Conservation (phyloP, 2,888 invertebrate genomes). For the Hypercompe scribonia region DNA sequence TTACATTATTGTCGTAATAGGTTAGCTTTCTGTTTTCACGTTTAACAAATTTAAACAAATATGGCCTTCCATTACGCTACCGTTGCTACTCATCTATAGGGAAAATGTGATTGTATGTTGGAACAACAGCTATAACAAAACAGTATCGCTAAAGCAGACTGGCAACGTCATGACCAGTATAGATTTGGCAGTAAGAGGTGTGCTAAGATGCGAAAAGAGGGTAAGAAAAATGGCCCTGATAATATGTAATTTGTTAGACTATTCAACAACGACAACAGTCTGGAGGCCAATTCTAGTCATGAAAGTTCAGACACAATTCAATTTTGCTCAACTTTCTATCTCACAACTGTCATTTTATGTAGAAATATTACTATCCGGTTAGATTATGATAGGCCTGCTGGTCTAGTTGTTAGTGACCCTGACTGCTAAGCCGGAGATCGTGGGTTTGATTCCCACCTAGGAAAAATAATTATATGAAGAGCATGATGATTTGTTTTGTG, state of each 20-base stretch:
- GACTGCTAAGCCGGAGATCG: too few relatives aligned
- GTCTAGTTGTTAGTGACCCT: too few relatives aligned
- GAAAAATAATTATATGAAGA: too few relatives aligned
- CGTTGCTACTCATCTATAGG: slow-evolving; percentile 21
- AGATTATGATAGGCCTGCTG: too few relatives aligned
- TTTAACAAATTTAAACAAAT: background rate
- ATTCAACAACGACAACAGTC: background rate
- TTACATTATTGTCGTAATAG: too few relatives aligned
- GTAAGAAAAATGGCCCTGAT: background rate
- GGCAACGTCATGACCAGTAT: background rate
- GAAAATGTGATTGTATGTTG: slow-evolving; percentile 35
- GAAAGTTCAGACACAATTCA: too few relatives aligned
- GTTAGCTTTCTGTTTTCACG: background rate
- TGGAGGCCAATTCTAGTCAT: background rate
- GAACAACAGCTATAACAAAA: slow-evolving; percentile 38
- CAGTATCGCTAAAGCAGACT: slow-evolving; percentile 31
- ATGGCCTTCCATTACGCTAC: slow-evolving; percentile 20
- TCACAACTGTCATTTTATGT: too few relatives aligned
- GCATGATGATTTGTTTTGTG: too few relatives aligned
- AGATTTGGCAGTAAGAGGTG: background rate
- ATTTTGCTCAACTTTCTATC: too few relatives aligned
- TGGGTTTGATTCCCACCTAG: too few relatives aligned
- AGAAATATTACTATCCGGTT: too few relatives aligned
- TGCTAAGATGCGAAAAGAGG: background rate
- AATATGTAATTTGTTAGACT: background rate